phyloP scores from a whole-genome alignment of 2,888 invertebrate species.

The Coleophora flavipennella region DNA sequence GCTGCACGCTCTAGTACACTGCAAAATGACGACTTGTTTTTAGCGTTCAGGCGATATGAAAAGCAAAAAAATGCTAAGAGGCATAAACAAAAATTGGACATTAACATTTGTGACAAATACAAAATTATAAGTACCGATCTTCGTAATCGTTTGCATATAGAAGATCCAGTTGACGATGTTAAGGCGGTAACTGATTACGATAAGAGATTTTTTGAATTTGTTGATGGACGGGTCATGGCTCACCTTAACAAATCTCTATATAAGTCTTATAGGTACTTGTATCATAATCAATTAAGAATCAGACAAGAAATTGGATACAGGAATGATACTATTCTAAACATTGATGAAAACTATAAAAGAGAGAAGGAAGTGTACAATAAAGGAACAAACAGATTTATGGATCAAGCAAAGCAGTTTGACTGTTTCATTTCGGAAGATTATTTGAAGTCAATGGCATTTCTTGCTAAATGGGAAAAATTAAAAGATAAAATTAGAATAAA shows the following conservation, averaged over 20 bases:
- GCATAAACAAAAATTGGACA: conserved; percentile 25
- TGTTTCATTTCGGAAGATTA: conserved; percentile 75
- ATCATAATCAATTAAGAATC: conserved; percentile 29
- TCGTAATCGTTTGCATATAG: conserved; percentile 27
- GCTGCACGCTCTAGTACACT: conserved; percentile 25
- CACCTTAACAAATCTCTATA: conserved; percentile 26
- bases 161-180: conserved; percentile 29
- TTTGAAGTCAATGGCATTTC: conserved; percentile 68
- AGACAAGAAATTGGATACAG: conserved; percentile 48
- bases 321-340: conserved; percentile 61
- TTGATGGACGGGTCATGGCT: conserved; percentile 28
- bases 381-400: conserved; percentile 55
- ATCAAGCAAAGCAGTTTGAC: conserved; percentile 73
- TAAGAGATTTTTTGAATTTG: conserved; percentile 32
- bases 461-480: conserved; percentile 64
- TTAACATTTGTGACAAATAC: conserved; percentile 33
- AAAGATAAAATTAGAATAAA: conserved; percentile 48
- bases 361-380: conserved; percentile 65
- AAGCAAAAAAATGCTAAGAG: conserved; percentile 30
- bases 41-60: conserved; percentile 36
- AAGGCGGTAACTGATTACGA: conserved; percentile 36
- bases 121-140: conserved; percentile 36
- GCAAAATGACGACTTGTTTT: conserved; percentile 31
- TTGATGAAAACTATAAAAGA: conserved; percentile 66
- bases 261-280: conserved; percentile 34